Conservation (phyloP, 2,888 invertebrate genomes). For the Eumacrocentrus americanus region DNA sequence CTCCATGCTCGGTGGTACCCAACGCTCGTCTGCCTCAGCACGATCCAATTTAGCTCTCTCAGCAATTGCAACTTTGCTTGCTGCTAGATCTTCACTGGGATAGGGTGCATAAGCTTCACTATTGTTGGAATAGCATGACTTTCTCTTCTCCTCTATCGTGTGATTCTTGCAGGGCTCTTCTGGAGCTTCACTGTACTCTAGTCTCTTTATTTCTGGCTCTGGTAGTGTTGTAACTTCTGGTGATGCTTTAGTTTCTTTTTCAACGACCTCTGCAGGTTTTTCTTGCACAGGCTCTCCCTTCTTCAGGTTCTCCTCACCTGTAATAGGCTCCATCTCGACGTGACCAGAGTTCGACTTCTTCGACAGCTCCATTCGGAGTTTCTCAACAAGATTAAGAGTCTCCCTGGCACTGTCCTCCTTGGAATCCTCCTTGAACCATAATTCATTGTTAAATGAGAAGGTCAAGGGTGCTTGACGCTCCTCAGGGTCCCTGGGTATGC, state of each 20-base stretch:
- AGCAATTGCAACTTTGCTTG: conserved; percentile 55
- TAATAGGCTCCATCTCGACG: conserved; percentile 61
- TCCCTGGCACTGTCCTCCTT: conserved; percentile 84
- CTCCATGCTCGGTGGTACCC: conserved; percentile 68
- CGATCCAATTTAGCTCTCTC: conserved; percentile 61
- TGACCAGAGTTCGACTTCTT: conserved; percentile 70
- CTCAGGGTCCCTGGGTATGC: conserved; percentile 67
- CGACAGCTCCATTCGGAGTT: conserved; percentile 75
- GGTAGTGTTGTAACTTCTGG: conserved; percentile 28
- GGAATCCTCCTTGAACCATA: conserved; percentile 77
- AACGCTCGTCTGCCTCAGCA: conserved; percentile 67
- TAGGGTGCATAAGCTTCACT: conserved; percentile 49
- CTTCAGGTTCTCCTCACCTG: conserved; percentile 53
- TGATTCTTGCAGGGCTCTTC: conserved; percentile 43
- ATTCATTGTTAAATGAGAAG: conserved; percentile 71
- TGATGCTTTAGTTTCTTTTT: conserved; percentile 31
- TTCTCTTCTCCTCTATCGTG: conserved; percentile 51
- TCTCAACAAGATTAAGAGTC: conserved; percentile 83
- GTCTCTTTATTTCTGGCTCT: conserved; percentile 17
- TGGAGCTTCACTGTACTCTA: conserved; percentile 23
- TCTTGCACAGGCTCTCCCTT: conserved; percentile 42
- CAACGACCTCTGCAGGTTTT: conserved; percentile 19
- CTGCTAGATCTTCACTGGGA: conserved; percentile 57
- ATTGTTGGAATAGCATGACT: conserved; percentile 49
- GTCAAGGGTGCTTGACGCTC: conserved; percentile 67